phyloP scores from a whole-genome alignment of 2,888 invertebrate genomes.

The Protonemura montana region DNA sequence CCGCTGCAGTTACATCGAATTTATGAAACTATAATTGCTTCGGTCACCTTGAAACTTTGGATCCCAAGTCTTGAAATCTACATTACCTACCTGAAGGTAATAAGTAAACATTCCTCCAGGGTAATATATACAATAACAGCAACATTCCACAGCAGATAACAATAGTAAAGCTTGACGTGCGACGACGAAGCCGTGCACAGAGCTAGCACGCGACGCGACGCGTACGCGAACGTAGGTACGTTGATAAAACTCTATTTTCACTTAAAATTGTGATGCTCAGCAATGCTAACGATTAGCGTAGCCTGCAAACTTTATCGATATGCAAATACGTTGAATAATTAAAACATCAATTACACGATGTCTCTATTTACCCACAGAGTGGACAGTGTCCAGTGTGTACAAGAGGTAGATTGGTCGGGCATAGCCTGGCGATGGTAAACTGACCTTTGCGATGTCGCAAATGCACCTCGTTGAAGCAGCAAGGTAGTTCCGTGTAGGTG shows the following conservation, averaged over 20 bases:
- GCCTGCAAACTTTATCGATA: not conserved
- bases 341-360: not conserved
- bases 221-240: not conserved
- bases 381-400: not conserved
- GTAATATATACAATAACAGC: too few relatives aligned
- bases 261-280: not conserved
- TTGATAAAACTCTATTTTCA: not conserved
- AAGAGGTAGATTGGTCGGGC: not conserved
- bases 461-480: slow-evolving; percentile 65
- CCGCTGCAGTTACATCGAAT: too few relatives aligned
- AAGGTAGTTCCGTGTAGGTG: slow-evolving; percentile 71
- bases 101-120: too few relatives aligned
- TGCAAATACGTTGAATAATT: slow-evolving; percentile 7
- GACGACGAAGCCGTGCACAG: not conserved
- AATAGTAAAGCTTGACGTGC: too few relatives aligned
- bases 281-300: not conserved
- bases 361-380: not conserved
- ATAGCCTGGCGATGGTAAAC: not conserved
- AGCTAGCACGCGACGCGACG: not conserved
- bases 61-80: not conserved
- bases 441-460: slow-evolving; percentile 71
- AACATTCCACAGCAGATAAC: too few relatives aligned
- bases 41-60: not conserved
- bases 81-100: too few relatives aligned
- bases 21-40: not conserved